Evolutionary conservation across 1,140 invertebrate genomes (phyloP).

Genomic region (Belonocnema kinseyi): DNA sequence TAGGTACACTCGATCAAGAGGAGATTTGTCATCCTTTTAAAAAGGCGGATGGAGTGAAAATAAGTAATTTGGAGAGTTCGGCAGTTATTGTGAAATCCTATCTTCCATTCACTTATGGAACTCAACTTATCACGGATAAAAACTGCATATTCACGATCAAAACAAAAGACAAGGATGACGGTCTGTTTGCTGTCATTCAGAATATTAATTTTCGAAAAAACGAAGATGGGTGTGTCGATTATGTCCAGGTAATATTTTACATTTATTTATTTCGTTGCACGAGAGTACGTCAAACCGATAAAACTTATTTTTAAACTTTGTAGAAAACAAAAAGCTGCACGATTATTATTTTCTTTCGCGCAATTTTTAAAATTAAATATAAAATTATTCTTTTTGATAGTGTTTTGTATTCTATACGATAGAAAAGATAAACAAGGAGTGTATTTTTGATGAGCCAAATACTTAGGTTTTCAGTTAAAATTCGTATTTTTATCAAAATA

Average conservation of each 20-base stretch:
- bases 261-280: not conserved
- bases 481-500: too few species aligned
- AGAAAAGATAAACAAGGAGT: too few species aligned
- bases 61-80: conserved; percentile 5
- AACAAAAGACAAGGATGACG: conserved; percentile 44
- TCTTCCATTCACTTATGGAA: not conserved
- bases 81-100: not conserved
- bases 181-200: conserved; percentile 66
- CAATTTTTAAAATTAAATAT: too few species aligned
- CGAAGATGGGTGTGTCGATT: conserved; percentile 60
- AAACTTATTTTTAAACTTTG: too few species aligned
- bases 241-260: conserved; percentile 54
- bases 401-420: too few species aligned
- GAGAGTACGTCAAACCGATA: too few species aligned
- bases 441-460: too few species aligned
- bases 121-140: not conserved
- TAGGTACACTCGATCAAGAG: conserved; percentile 7
- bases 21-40: conserved; percentile 50
- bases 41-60: conserved; percentile 11
- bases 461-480: too few species aligned
- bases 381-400: too few species aligned
- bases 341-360: too few species aligned
- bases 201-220: conserved; percentile 60
- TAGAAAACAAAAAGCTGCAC: too few species aligned
- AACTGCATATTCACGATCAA: conserved; percentile 60